A percentile compares a stretch with the other conserved stretches of the same genome.
phyloP scores from a whole-genome alignment of 2,888 invertebrate species.

The Drosophila ochracea region DNA sequence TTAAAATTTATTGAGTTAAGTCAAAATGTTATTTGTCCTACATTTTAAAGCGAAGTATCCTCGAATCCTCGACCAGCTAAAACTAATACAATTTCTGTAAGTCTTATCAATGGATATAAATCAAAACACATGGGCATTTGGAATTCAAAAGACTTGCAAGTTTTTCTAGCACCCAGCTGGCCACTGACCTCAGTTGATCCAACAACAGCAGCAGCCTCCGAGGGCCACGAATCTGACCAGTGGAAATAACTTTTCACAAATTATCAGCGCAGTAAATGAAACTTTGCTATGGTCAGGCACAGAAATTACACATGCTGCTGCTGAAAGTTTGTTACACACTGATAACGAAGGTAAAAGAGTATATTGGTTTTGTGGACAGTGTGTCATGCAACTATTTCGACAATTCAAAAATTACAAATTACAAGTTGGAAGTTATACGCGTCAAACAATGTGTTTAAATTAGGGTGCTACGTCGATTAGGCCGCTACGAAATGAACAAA shows the following conservation, averaged over 20 bases:
- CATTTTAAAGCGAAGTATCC: not conserved
- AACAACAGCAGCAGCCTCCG: not conserved
- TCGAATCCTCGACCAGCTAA: not conserved
- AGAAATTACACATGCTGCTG: conserved; percentile 47
- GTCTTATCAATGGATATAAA: conserved; percentile 23
- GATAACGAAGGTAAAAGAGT: not conserved
- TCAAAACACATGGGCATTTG: conserved; percentile 12
- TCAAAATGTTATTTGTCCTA: not conserved
- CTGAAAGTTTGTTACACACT: conserved; percentile 1
- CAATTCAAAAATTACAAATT: not conserved
- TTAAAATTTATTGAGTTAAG: not conserved
- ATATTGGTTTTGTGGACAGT: not conserved
- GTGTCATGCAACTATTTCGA: not conserved
- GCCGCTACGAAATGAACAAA: not conserved
- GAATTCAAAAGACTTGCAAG: conserved; percentile 18
- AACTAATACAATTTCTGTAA: not conserved
- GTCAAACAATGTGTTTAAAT: not conserved
- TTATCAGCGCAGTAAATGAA: conserved; percentile 71
- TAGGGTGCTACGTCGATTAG: not conserved
- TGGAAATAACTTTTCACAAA: conserved; percentile 67
- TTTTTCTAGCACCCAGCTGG: conserved; percentile 37
- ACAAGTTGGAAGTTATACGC: not conserved
- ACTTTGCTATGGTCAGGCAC: conserved; percentile 53
- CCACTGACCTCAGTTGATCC: conserved; percentile 43
- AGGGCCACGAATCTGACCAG: conserved; percentile 5